A percentile compares a stretch with the other conserved stretches of the same genome.
Conservation (phyloP, 2,888 invertebrate species). For the Parochlus steinenii region DNA sequence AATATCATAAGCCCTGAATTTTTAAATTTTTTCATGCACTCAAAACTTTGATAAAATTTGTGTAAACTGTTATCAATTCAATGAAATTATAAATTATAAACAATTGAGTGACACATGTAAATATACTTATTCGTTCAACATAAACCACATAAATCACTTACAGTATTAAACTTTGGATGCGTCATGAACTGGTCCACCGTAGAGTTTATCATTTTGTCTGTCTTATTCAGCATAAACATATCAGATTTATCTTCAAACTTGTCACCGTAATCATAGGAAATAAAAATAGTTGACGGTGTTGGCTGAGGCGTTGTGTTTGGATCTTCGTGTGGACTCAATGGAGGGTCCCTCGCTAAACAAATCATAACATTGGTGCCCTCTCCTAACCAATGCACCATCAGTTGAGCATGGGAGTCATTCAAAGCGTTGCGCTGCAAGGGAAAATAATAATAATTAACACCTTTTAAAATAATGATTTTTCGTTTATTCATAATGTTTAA, state of each 20-base stretch:
- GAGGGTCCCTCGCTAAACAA: constrained; percentile 63
- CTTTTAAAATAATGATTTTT: too few species aligned
- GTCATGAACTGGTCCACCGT: constrained; percentile 71
- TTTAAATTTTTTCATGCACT: too few species aligned
- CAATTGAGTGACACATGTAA: constrained; percentile 4
- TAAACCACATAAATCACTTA: constrained; percentile 35
- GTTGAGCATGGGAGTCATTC: constrained; percentile 73
- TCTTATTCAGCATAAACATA: constrained; percentile 39
- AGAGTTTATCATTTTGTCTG: constrained; percentile 39
- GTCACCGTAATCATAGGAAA: constrained; percentile 76
- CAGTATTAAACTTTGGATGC: constrained; percentile 63
- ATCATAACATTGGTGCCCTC: constrained; percentile 75
- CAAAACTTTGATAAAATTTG: too few species aligned
- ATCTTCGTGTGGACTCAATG: constrained; percentile 25
- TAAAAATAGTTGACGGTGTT: constrained; percentile 63
- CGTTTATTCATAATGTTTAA: too few species aligned
- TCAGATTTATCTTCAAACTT: constrained; percentile 60
- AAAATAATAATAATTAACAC: too few species aligned
- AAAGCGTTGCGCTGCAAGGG: constrained; percentile 50
- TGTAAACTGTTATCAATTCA: too few species aligned
- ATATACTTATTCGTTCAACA: background rate
- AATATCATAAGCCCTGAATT: too few species aligned
- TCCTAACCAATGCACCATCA: constrained; percentile 88
- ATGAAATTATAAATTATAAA: too few species aligned
- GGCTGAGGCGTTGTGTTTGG: constrained; percentile 28